Evolutionary conservation across 1,140 invertebrate genomes (phyloP).

Genomic region (Bombus haemorrhoidalis): DNA sequence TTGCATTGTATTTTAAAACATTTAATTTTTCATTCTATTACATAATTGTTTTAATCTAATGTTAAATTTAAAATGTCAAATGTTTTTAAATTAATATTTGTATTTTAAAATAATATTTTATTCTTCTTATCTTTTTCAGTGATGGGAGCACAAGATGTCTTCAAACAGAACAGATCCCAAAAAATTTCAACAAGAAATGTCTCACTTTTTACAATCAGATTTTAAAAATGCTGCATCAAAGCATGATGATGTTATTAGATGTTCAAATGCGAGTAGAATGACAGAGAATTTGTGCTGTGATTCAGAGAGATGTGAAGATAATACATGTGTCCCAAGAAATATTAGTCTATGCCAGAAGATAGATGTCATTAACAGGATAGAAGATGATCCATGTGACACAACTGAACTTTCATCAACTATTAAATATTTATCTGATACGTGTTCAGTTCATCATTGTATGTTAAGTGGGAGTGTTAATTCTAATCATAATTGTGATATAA

Average conservation of each 20-base stretch:
- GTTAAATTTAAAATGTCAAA: background rate
- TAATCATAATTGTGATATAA: conserved; percentile 43
- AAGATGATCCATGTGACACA: conserved; percentile 15
- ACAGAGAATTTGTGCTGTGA: conserved; percentile 1
- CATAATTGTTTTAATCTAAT: background rate
- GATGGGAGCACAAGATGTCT: conserved; percentile 66
- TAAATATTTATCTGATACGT: conserved; percentile 1
- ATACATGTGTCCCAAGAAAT: conserved; percentile 1
- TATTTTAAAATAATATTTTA: background rate
- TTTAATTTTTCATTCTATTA: background rate
- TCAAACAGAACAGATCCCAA: conserved; percentile 48
- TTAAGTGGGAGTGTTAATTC: conserved; percentile 35
- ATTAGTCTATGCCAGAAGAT: conserved; percentile 4
- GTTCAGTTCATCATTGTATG: conserved; percentile 24
- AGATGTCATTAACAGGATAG: conserved; percentile 15
- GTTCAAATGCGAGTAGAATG: conserved; percentile 37
- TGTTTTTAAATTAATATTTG: background rate
- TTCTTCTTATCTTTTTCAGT: conserved; percentile 63
- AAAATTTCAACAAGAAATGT: conserved; percentile 61
- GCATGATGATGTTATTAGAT: conserved; percentile 17
- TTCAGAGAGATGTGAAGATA: conserved; percentile 17
- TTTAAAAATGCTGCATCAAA: conserved; percentile 7
- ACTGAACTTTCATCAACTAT: conserved; percentile 16
- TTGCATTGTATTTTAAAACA: background rate
- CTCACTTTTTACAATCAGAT: conserved; percentile 24